Evolutionary conservation across 2,113 vertebrate genomes (phyloP), one percentile per base, ranked within the genome.

Genomic region (Guaruba guarouba): DNA sequence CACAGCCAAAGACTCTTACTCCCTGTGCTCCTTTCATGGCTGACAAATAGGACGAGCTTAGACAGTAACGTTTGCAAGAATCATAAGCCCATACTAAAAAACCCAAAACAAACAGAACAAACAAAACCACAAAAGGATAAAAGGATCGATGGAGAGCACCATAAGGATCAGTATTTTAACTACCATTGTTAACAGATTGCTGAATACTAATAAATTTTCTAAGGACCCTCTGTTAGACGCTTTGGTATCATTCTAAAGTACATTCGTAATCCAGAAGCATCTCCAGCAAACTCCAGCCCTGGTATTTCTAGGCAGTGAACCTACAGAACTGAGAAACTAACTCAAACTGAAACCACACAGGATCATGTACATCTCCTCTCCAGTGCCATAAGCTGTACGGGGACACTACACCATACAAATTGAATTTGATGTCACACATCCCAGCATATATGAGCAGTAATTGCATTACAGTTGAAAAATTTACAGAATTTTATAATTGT

Each of bases 301-400:
- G 16, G 28, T 69, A 16, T 41, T 88, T 86, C 64, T 33, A 61
- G 35, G 27, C 0, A 44, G 54, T 5, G 35, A 37, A 55, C 27
- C 37, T 28, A 3, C 89, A 85, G 8, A 13, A 25, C 0, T 13
- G 48, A 80, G 59, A 44, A 90, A 37, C 10, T 33, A 25, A 28
- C 7, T 4, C 35, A 49, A 77, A 31, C 2, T 64, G 57, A 57
- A 87, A 1, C 15, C 71, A 25, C 27, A 4, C 4, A 41, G 81
- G 80, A 48, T 52, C 1, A 1, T 0, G 3, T 2, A 16, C 44
- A 51, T 27, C 27, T 31, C 52, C 1, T 14, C 63, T 74, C 41
- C 78, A 66, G 63, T 1, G 16, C 37, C 71, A 16, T 31, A 17
- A 10, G 16, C 43, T 43, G 17, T 55, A 16, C 48, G 22, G 77